Percentiles rank a stretch among this genome's conserved stretches.
phyloP scores from a whole-genome alignment of 2,113 vertebrate species.

The Paramormyrops kingsleyae region DNA sequence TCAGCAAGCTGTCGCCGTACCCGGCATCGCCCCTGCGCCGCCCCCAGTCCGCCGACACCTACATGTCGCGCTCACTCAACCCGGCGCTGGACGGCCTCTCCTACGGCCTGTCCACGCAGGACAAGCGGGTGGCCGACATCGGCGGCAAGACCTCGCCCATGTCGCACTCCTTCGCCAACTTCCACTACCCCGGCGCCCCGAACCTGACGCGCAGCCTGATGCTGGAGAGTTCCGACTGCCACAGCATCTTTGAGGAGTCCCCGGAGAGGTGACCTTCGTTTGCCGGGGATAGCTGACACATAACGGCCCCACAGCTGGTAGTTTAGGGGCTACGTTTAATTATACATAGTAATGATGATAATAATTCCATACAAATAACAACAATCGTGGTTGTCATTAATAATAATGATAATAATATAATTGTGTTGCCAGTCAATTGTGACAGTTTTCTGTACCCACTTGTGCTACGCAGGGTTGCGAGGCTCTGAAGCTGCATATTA shows the following conservation, averaged over 20 bases:
- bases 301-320: neutral
- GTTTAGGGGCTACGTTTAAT: neutral
- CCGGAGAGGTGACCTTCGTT: slow-evolving; percentile 75
- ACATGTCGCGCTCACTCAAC: slow-evolving; percentile 87
- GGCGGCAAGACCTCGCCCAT: slow-evolving; percentile 86
- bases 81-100: slow-evolving; percentile 74
- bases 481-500: neutral
- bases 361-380: neutral
- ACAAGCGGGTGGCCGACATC: slow-evolving; percentile 73
- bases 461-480: neutral
- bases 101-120: slow-evolving; percentile 78
- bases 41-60: slow-evolving; percentile 93
- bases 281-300: neutral
- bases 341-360: neutral
- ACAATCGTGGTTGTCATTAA: neutral
- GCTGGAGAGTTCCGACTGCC: slow-evolving; percentile 91
- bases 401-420: neutral
- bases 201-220: slow-evolving; percentile 87
- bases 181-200: slow-evolving; percentile 87
- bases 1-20: slow-evolving; percentile 90
- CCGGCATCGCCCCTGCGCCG: slow-evolving; percentile 79
- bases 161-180: slow-evolving; percentile 97
- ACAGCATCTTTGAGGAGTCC: slow-evolving; percentile 97
- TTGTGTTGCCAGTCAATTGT: neutral
- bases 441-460: neutral